Evolutionary conservation across 2,888 invertebrate species (phyloP).

Genomic region (Cabera pusaria): DNA sequence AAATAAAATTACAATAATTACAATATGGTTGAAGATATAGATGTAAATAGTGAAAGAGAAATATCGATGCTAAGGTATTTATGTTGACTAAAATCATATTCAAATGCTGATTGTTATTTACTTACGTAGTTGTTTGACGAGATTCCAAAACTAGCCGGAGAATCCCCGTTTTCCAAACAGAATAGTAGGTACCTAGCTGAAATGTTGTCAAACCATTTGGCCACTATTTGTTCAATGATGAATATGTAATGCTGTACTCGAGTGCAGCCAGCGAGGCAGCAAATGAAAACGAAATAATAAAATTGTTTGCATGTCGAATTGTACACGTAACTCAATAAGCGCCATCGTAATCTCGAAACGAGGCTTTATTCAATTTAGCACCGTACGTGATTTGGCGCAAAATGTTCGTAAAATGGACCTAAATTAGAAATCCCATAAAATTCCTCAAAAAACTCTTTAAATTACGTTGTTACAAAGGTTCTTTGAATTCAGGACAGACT

Average conservation of each 20-base stretch:
- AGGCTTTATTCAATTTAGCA: slow-evolving; percentile 68
- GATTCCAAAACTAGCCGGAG: no score
- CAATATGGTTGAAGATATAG: no score
- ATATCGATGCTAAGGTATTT: no score
- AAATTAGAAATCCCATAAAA: slow-evolving; percentile 46
- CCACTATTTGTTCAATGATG: not conserved
- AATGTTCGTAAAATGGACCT: slow-evolving; percentile 42
- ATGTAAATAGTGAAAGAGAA: no score
- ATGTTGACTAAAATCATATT: no score
- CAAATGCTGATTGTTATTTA: no score
- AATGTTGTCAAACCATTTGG: no score
- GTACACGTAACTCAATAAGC: slow-evolving; percentile 54
- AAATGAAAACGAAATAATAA: slow-evolving; percentile 48
- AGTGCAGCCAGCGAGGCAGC: slow-evolving; percentile 28
- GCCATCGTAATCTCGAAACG: slow-evolving; percentile 58
- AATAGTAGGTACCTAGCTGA: no score
- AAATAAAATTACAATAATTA: no score
- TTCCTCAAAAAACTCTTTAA: slow-evolving; percentile 17
- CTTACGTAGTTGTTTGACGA: no score
- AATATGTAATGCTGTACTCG: slow-evolving; percentile 17
- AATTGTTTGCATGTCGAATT: slow-evolving; percentile 57
- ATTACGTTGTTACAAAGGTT: slow-evolving; percentile 19
- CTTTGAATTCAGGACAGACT: slow-evolving; percentile 4
- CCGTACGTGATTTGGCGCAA: slow-evolving; percentile 66
- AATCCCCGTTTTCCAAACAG: no score